Conservation (phyloP, 1,140 invertebrate species). For the Saxidomus purpurata region DNA sequence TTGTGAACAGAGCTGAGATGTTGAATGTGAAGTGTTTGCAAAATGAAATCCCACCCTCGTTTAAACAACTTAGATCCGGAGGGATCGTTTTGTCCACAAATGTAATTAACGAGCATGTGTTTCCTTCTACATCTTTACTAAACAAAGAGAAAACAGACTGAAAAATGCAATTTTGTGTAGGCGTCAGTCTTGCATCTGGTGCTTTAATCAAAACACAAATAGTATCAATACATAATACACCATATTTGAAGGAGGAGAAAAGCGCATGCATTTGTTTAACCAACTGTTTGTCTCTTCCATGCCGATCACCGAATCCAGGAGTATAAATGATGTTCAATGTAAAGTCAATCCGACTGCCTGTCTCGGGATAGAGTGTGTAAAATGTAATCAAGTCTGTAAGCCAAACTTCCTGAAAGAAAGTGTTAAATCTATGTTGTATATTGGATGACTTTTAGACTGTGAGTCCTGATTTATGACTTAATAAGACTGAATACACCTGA, state of each 20-base stretch:
- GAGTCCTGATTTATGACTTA: too few relatives aligned
- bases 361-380: slow-evolving; percentile 57
- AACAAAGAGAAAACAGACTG: slow-evolving; percentile 74
- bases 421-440: too few relatives aligned
- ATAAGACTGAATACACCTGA: too few relatives aligned
- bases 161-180: slow-evolving; percentile 72
- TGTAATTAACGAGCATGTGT: slow-evolving; percentile 74
- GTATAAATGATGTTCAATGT: slow-evolving; percentile 62
- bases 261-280: slow-evolving; percentile 71
- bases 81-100: slow-evolving; percentile 72
- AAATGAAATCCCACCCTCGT: slow-evolving; percentile 64
- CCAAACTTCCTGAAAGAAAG: slow-evolving; percentile 59
- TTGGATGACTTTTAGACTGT: too few relatives aligned
- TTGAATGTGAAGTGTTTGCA: slow-evolving; percentile 63
- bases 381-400: slow-evolving; percentile 71
- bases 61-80: slow-evolving; percentile 66
- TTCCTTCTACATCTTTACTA: slow-evolving; percentile 74
- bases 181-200: slow-evolving; percentile 64
- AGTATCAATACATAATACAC: slow-evolving; percentile 72
- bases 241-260: slow-evolving; percentile 62
- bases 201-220: slow-evolving; percentile 68
- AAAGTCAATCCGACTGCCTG: slow-evolving; percentile 29
- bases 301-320: slow-evolving; percentile 72
- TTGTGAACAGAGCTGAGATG: slow-evolving; percentile 67
- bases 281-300: slow-evolving; percentile 68